Conservation (phyloP, 2,113 vertebrate species). For the Phalacrocorax pelagicus region DNA sequence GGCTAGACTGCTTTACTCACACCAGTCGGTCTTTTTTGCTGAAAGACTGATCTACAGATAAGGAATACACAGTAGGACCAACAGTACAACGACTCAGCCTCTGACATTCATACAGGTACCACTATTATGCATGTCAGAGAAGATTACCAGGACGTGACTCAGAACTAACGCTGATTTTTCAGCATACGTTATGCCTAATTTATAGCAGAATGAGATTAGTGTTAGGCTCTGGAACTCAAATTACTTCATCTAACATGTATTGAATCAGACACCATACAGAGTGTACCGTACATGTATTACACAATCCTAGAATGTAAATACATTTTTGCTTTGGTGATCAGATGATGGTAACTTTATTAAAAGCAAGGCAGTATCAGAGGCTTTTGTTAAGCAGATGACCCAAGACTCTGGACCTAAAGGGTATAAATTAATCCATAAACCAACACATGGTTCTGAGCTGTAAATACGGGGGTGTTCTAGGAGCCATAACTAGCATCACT, state of each 20-base stretch:
- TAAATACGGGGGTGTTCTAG: not conserved
- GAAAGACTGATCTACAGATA: not conserved
- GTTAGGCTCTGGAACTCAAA: not conserved
- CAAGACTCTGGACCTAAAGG: not conserved
- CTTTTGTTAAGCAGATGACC: not conserved
- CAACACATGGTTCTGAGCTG: not conserved
- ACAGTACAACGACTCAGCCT: not conserved
- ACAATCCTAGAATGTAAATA: not conserved
- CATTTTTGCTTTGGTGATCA: not conserved
- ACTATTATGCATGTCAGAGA: not conserved
- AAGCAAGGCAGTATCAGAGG: not conserved
- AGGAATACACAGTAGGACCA: not conserved
- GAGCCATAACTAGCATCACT: not conserved
- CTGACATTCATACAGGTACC: not conserved
- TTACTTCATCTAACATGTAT: not conserved
- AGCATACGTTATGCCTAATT: not conserved
- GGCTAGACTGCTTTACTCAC: not conserved
- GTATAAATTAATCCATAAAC: not conserved
- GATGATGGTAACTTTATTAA: not conserved
- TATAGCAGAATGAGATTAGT: not conserved
- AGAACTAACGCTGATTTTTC: not conserved
- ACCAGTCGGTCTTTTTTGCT: not conserved
- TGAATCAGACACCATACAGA: not conserved
- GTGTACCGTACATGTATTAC: not conserved
- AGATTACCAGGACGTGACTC: not conserved